Evolutionary conservation across 2,888 invertebrate species (phyloP), one percentile per base, ranked within the genome.

Genomic region (Drosophila koepferae): DNA sequence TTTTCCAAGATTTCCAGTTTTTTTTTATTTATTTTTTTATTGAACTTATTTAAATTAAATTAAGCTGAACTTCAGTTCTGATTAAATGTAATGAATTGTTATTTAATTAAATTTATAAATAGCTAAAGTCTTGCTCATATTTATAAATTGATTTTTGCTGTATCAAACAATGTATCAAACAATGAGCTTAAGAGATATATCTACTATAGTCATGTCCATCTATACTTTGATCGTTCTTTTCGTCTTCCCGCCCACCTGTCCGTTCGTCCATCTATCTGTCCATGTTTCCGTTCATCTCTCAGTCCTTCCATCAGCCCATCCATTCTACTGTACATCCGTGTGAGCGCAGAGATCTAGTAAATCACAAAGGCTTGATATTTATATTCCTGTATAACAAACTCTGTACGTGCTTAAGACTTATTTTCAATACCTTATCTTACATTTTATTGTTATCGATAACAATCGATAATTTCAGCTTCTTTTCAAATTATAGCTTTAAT

Each of bases 1-100:
- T 38, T 34, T 23, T 14, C 7, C 40, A 31, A n/a, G 14, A 61
- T 38, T 53, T 56, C 44, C 74, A 66, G 74, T 58, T 66, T 41
- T 8, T 16, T 41, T 28, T 40, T n/a, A 66, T 58, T 66, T 41
- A 6, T 16, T 41, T 28, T 40, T n/a, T 38, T 23, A 56, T 43
- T 56, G 10, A 43, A 44, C 4, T 18, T 3, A 36, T 58, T 44
- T 23, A 16, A 46, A 44, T 20, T 7, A 0, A 41, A 5, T 38
- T 38, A 16, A 14, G 16, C 36, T 7, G 20, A 14, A 8, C 2
- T 51, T 34, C 4, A 51, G 18, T 20, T 20, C 31, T 7, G 34
- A 34, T 34, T 51, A n/a, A 31, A 31, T n/a, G n/a, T n/a, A 31
- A 49, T 31, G 5, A 49, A n/a, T 48, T 49, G 16, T 3, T n/a